Evolutionary conservation across 2,113 vertebrate genomes (phyloP).

Genomic region (Rhipidura dahli): DNA sequence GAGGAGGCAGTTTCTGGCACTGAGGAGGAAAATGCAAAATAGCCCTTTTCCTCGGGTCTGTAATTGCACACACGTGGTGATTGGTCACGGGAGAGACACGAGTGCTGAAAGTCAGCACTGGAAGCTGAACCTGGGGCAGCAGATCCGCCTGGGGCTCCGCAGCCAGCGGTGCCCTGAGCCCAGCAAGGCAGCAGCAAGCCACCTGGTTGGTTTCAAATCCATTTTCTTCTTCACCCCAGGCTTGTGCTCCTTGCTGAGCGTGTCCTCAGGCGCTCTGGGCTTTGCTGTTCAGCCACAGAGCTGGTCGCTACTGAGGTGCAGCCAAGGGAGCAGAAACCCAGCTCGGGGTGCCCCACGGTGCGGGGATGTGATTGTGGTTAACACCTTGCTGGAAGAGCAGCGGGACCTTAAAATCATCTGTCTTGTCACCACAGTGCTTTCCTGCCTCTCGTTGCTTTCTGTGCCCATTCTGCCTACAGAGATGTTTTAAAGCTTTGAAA

Average conservation of each 20-base stretch:
- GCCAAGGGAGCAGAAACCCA: not conserved
- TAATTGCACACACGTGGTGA: not conserved
- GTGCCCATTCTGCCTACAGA: not conserved
- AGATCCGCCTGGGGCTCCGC: not conserved
- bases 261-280: not conserved
- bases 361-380: not conserved
- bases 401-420: accelerated
- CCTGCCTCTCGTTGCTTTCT: not conserved
- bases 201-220: not conserved
- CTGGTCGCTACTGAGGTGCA: not conserved
- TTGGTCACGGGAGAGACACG: not conserved
- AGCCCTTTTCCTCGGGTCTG: not conserved
- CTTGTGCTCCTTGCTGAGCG: accelerated
- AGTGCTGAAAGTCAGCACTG: not conserved
- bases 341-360: accelerated
- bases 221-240: accelerated
- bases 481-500: not conserved
- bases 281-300: not conserved
- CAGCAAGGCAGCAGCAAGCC: not conserved
- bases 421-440: not conserved
- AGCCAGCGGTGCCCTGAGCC: not conserved
- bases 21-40: not conserved
- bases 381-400: not conserved
- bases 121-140: not conserved
- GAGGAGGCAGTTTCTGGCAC: not conserved